Evolutionary conservation across 1,140 invertebrate genomes (phyloP).

Genomic region (Nixonia krombeini): DNA sequence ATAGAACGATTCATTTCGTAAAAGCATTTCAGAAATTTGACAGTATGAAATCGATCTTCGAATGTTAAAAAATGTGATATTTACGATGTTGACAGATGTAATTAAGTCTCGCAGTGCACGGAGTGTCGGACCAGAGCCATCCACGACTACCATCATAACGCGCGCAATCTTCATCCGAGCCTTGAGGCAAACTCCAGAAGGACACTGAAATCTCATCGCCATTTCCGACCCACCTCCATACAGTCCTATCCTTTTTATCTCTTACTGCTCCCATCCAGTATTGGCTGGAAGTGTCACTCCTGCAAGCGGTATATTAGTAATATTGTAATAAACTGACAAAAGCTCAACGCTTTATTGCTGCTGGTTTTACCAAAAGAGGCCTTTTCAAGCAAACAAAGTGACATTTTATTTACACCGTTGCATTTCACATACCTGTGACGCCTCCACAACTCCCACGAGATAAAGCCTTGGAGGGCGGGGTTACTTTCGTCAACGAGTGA

Average conservation of each 20-base stretch:
- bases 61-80: conserved; percentile 67
- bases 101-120: conserved; percentile 88
- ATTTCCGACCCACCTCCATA: conserved; percentile 90
- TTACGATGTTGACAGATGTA: conserved; percentile 96
- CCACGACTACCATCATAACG: conserved; percentile 93
- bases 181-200: conserved; percentile 92
- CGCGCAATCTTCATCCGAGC: conserved; percentile 85
- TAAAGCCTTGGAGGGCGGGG: conserved; percentile 93
- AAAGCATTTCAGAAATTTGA: too few species aligned
- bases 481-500: conserved; percentile 93
- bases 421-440: conserved; percentile 78
- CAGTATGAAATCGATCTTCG: too few species aligned
- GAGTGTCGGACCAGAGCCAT: conserved; percentile 95
- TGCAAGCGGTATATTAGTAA: conserved; percentile 49
- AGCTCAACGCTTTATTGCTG: too few species aligned
- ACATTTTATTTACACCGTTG: background rate
- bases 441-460: conserved; percentile 94
- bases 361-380: too few species aligned
- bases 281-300: conserved; percentile 90
- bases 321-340: background rate
- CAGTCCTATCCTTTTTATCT: conserved; percentile 82
- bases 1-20: conserved; percentile 9
- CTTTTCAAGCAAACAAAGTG: too few species aligned
- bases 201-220: conserved; percentile 91
- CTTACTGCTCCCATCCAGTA: conserved; percentile 95